These are phyloP conservation scores for Petrocephalus microphthalmus DNA, from an alignment of 2,113 vertebrate genomes.

Conservation along the genomic window DNA sequence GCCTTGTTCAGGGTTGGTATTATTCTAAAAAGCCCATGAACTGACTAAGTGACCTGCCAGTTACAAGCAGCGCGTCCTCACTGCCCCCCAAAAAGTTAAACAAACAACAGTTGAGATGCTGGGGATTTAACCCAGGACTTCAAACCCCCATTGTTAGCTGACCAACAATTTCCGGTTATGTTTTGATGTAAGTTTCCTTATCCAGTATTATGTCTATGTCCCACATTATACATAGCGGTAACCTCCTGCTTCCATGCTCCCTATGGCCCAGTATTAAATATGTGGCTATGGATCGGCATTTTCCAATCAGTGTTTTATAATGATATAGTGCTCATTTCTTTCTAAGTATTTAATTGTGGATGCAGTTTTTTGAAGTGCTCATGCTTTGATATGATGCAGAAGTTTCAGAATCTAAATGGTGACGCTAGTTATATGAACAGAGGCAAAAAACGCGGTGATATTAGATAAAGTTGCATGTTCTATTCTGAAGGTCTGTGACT, in stretches of 20 bases:
- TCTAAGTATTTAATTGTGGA: not conserved
- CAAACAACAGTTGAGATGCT: no score
- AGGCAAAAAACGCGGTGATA: not conserved
- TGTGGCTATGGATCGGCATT: not conserved
- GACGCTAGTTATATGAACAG: not conserved
- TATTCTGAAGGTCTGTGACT: not conserved
- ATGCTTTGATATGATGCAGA: not conserved
- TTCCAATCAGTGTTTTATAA: not conserved
- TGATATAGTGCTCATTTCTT: not conserved
- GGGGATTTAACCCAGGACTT: not conserved
- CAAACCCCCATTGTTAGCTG: not conserved
- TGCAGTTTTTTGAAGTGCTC: not conserved
- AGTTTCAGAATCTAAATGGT: not conserved
- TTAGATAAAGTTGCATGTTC: not conserved
- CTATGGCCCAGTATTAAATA: not conserved
- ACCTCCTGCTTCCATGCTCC: not conserved
- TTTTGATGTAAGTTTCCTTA: not conserved
- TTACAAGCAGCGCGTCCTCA: not conserved
- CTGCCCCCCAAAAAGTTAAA: not conserved
- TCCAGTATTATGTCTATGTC: not conserved
- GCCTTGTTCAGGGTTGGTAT: no score
- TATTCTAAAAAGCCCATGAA: not conserved
- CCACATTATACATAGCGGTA: not conserved
- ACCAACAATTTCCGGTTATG: not conserved
- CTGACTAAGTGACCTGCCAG: not conserved